Evolutionary conservation across 1,140 invertebrate species (phyloP).

Genomic region (Zaprionus lachaisei): DNA sequence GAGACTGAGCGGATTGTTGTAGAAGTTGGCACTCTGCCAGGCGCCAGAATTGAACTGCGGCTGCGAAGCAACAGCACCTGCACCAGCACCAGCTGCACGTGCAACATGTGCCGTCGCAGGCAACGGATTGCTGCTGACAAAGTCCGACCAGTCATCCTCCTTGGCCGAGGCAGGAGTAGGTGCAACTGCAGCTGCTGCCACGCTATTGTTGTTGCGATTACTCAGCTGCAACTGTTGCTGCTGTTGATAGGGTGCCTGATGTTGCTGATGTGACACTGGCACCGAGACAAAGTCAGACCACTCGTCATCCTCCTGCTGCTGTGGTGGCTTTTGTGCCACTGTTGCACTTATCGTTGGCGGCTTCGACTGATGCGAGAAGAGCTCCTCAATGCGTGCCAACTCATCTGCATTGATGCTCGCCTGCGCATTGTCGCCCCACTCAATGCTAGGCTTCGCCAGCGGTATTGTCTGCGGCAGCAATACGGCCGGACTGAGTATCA

Average conservation of each 20-base stretch:
- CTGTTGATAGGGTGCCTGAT: not conserved
- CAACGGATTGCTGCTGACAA: slow-evolving; percentile 86
- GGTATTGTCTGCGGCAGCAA: slow-evolving; percentile 76
- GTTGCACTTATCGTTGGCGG: slow-evolving; percentile 76
- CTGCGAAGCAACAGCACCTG: slow-evolving; percentile 44
- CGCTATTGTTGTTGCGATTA: slow-evolving; percentile 55
- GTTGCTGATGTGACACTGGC: slow-evolving; percentile 71
- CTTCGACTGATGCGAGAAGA: slow-evolving; percentile 68
- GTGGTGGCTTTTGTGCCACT: slow-evolving; percentile 67
- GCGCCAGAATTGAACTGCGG: slow-evolving; percentile 80
- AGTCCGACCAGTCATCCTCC: slow-evolving; percentile 88
- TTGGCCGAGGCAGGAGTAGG: slow-evolving; percentile 63
- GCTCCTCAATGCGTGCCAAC: slow-evolving; percentile 85
- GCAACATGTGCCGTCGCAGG: slow-evolving; percentile 1
- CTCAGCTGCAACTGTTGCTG: slow-evolving; percentile 31
- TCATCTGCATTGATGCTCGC: slow-evolving; percentile 88
- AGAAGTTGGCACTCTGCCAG: slow-evolving; percentile 82
- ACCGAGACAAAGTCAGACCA: slow-evolving; percentile 87
- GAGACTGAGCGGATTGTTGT: slow-evolving; percentile 79
- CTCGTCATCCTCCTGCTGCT: slow-evolving; percentile 85
- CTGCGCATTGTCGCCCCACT: slow-evolving; percentile 86
- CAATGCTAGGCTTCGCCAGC: slow-evolving; percentile 85
- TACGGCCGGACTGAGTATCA: slow-evolving; percentile 82
- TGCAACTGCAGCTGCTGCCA: slow-evolving; percentile 22
- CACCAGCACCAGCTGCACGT: not conserved